Evolutionary conservation across 1,140 invertebrate genomes (phyloP), one percentile per base, ranked within the genome.

Genomic region (Camponotus pennsylvanicus): DNA sequence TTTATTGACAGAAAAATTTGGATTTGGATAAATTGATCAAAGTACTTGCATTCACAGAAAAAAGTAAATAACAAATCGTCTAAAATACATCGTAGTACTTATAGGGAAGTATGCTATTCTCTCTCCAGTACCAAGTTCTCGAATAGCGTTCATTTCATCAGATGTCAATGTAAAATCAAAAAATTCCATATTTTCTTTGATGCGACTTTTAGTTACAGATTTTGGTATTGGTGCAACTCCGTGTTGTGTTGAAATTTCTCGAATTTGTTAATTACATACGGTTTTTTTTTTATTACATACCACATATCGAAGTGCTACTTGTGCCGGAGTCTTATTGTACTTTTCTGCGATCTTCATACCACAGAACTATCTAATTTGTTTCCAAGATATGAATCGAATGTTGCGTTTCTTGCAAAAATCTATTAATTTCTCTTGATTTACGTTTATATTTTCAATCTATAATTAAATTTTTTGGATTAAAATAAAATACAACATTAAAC

Each of bases 371-470:
- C 96, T 92, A 96, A 78, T 93, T 94, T 87, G 45, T 90, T 92
- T 34, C 89, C 64, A 4, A 92, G 40, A 0, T 64, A 49, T 70
- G 15, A 69, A 67, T 87, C 0, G 95, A 52, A 99, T 97, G 37
- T 93, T 71, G 8, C 96, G 95, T 66, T 97, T 96, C 13, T 95
- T 92, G 92, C 98, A 98, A 92, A 97, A 98, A 11, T 97, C 95
- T n/a, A 97, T 95, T 37, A 99, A 93, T 86, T 97, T 96, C 5
- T 95, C 95, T 92, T 99, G 98, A 88, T 97, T 97, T 45, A 99
- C 94, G 92, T 98, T 99, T 97, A 92, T 97, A 97, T 95, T 99
- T 97, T 96, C 93, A 40, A 94, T 15, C 93, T 94, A 69, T 15
- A 73, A 82, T 6, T 37, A 3, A 64, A 69, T 83, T 52, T 45